These are phyloP conservation scores for Xenopus petersii DNA, from an alignment of 2,797 vertebrate species.

Conservation along the genomic window DNA sequence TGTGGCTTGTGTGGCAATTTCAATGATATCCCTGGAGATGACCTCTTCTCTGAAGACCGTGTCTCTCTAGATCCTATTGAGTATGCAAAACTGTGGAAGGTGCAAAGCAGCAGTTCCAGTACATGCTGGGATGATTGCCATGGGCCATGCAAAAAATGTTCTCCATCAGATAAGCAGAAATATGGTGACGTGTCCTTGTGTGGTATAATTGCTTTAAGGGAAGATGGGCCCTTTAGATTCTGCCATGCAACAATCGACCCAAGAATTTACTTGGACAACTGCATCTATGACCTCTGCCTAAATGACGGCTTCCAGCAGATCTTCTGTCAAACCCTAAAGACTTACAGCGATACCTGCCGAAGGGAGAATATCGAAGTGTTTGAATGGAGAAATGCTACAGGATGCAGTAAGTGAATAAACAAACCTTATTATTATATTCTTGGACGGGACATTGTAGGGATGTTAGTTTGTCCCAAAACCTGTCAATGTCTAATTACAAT, in stretches of 20 bases:
- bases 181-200: constrained; percentile 46
- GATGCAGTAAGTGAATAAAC: constrained; percentile 62
- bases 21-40: constrained; percentile 57
- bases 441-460: too few relatives aligned
- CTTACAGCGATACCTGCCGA: constrained; percentile 64
- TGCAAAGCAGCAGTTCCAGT: constrained; percentile 29
- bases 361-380: constrained; percentile 49
- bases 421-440: too few relatives aligned
- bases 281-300: constrained; percentile 62
- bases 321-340: constrained; percentile 60
- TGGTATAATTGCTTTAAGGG: constrained; percentile 53
- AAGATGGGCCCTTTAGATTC: constrained; percentile 61
- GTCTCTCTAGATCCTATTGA: constrained; percentile 51
- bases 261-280: constrained; percentile 54
- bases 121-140: constrained; percentile 50
- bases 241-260: constrained; percentile 46
- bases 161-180: not conserved
- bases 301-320: constrained; percentile 58
- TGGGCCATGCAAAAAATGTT: constrained; percentile 39
- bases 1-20: constrained; percentile 67
- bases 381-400: constrained; percentile 58
- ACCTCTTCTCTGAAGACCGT: constrained; percentile 55
- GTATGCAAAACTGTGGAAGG: constrained; percentile 63
- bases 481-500: too few relatives aligned
- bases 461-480: too few relatives aligned